phyloP scores from a whole-genome alignment of 2,113 vertebrate species.

The Pelecanus crispus region DNA sequence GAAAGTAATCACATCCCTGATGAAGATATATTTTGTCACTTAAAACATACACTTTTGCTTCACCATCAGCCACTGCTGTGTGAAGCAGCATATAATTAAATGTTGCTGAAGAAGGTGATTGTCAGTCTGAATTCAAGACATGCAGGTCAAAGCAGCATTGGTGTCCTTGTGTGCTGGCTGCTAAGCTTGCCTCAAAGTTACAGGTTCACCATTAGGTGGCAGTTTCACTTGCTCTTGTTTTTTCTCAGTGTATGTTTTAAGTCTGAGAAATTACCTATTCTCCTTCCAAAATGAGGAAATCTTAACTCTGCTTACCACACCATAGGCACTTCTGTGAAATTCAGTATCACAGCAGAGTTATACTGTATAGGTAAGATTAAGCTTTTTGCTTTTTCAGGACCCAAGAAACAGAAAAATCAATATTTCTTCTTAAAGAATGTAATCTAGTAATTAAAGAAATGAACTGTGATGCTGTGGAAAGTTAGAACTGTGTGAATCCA shows the following conservation, averaged over 20 bases:
- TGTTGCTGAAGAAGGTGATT: neutral
- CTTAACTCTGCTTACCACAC: neutral
- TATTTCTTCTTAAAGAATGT: neutral
- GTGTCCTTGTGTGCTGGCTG: neutral
- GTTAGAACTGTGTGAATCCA: neutral
- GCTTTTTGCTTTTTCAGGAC: neutral
- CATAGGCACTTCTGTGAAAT: neutral
- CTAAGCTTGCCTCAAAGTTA: neutral
- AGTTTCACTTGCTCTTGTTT: neutral
- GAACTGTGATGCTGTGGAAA: neutral
- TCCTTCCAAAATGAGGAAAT: neutral
- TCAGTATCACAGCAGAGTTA: neutral
- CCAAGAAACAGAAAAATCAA: neutral
- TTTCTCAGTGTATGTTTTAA: neutral
- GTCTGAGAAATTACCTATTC: neutral
- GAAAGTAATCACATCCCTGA: neutral
- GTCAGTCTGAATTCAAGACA: neutral
- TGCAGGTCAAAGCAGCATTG: neutral
- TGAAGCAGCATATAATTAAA: neutral
- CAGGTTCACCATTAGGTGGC: neutral
- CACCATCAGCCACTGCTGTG: neutral
- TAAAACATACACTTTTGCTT: neutral
- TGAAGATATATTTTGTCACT: constrained; percentile 21
- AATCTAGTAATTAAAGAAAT: neutral
- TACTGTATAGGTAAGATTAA: neutral